phyloP scores from a whole-genome alignment of 2,888 invertebrate genomes.

The Acrobasis repandana region DNA sequence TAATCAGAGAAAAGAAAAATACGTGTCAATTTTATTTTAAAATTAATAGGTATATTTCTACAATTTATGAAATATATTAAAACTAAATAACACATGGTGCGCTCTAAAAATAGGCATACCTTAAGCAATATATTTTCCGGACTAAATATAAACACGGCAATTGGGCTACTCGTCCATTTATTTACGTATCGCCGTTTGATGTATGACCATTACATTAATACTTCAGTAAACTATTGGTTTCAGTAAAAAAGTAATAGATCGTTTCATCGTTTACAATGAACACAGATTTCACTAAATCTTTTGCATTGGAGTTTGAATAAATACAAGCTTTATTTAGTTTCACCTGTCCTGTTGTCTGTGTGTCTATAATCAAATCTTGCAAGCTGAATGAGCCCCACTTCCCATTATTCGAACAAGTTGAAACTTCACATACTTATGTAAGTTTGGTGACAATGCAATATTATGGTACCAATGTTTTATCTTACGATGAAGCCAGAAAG shows the following conservation, averaged over 20 bases:
- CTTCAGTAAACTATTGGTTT: background rate
- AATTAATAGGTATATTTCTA: background rate
- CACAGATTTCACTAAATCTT: background rate
- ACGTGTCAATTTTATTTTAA: background rate
- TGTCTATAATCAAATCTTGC: no score
- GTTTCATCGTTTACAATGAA: background rate
- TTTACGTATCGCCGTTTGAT: conserved; percentile 8
- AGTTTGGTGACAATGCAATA: no score
- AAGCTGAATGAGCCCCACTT: no score
- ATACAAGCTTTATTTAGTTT: no score
- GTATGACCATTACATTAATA: conserved; percentile 7
- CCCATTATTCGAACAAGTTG: no score
- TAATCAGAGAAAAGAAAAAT: no score
- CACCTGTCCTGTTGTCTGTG: no score
- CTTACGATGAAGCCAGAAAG: no score
- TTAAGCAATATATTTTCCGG: conserved; percentile 5
- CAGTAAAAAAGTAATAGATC: background rate
- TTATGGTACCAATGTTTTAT: no score
- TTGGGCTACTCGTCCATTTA: conserved; percentile 17
- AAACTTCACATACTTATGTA: no score
- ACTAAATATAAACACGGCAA: conserved; percentile 14
- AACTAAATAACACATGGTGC: background rate
- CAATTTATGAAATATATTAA: background rate
- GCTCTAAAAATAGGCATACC: conserved; percentile 1
- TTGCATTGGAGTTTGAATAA: background rate